Percentiles rank a stretch among this genome's conserved stretches.
Conservation (phyloP, 1,140 invertebrate species). For the Stegodyphus dumicola region DNA sequence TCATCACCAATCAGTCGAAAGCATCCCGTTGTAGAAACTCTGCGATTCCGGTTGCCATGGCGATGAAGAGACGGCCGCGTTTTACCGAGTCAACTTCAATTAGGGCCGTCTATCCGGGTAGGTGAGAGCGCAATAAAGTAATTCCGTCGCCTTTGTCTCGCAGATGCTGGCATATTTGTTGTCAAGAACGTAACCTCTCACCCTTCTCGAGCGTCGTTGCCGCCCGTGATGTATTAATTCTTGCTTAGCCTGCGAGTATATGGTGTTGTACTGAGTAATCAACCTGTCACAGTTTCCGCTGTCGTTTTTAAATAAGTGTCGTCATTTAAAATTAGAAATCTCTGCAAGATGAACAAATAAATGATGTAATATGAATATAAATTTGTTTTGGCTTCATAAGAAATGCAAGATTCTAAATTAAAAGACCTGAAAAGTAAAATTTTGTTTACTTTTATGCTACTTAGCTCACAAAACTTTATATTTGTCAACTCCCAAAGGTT, state of each 20-base stretch:
- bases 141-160: slow-evolving; percentile 9
- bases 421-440: too few species aligned
- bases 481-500: too few species aligned
- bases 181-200: background rate
- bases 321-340: too few species aligned
- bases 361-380: too few species aligned
- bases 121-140: slow-evolving; percentile 22
- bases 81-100: slow-evolving; percentile 50
- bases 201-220: background rate
- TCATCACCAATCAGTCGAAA: slow-evolving; percentile 51
- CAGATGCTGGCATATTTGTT: background rate
- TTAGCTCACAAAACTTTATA: too few species aligned
- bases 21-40: slow-evolving; percentile 25
- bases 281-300: too few species aligned
- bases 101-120: slow-evolving; percentile 3
- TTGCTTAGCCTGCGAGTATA: background rate
- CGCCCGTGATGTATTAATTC: slow-evolving; percentile 40
- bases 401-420: too few species aligned
- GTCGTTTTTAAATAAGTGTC: too few species aligned
- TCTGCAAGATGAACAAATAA: too few species aligned
- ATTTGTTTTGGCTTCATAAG: too few species aligned
- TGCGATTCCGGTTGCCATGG: slow-evolving; percentile 25
- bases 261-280: too few species aligned
- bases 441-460: too few species aligned
- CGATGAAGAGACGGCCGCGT: slow-evolving; percentile 8